These are phyloP conservation scores for Drosophila emarginata DNA, from an alignment of 2,888 invertebrate species.

Conservation along the genomic window DNA sequence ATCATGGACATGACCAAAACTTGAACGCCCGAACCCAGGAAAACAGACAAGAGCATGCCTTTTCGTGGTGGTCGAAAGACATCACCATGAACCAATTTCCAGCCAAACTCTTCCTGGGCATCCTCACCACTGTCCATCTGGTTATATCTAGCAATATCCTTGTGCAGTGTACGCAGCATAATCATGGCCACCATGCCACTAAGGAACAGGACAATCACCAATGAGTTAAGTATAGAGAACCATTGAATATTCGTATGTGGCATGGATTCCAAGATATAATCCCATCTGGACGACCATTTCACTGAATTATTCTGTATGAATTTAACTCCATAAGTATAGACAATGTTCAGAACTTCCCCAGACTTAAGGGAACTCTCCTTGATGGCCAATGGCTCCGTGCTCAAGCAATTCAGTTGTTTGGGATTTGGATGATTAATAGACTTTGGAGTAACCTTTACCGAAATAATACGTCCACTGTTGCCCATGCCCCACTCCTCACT, in stretches of 20 bases:
- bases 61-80: slow-evolving; percentile 98
- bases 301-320: slow-evolving; percentile 91
- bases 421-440: slow-evolving; percentile 84
- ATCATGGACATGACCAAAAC: slow-evolving; percentile 97
- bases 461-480: slow-evolving; percentile 94
- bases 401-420: slow-evolving; percentile 83
- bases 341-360: slow-evolving; percentile 85
- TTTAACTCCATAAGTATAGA: slow-evolving; percentile 93
- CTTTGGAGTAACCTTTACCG: slow-evolving; percentile 87
- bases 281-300: slow-evolving; percentile 99
- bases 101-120: slow-evolving; percentile 93
- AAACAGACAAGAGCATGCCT: slow-evolving; percentile 97
- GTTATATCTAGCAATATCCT: slow-evolving; percentile 99
- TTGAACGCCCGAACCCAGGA: slow-evolving; percentile 98
- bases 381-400: slow-evolving; percentile 88
- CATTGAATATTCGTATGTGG: slow-evolving; percentile 99
- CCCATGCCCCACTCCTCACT: slow-evolving; percentile 94
- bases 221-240: slow-evolving; percentile 98
- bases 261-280: slow-evolving; percentile 99
- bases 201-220: slow-evolving; percentile 97
- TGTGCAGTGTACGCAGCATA: slow-evolving; percentile 96
- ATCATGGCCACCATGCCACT: slow-evolving; percentile 99
- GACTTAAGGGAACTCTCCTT: slow-evolving; percentile 84
- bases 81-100: slow-evolving; percentile 99
- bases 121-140: slow-evolving; percentile 95